Evolutionary conservation across 2,113 vertebrate species (phyloP).

Genomic region (Pica pica): DNA sequence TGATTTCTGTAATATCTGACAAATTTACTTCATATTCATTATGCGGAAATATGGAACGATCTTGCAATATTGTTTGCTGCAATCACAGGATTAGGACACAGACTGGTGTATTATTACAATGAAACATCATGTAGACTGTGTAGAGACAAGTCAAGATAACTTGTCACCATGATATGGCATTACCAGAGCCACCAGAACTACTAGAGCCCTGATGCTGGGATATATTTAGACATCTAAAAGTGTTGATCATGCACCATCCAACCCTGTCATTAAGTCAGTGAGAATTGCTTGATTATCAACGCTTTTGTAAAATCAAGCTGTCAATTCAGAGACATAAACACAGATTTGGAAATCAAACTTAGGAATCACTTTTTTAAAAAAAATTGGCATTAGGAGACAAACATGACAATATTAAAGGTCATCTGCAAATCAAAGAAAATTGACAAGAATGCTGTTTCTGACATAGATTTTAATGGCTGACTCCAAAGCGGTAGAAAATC

Average conservation of each 20-base stretch:
- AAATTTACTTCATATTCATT: background rate
- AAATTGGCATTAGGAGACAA: background rate
- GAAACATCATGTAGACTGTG: background rate
- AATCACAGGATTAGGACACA: background rate
- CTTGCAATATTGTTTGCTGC: background rate
- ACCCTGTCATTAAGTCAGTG: background rate
- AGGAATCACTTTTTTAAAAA: fast-evolving
- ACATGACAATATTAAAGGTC: background rate
- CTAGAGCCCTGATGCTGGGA: background rate
- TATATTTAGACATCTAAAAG: background rate
- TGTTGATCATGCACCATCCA: background rate
- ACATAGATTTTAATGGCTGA: background rate
- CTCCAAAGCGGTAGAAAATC: background rate
- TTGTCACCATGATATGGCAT: background rate
- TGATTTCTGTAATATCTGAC: background rate
- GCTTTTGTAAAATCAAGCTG: background rate
- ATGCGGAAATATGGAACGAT: background rate
- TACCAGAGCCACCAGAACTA: background rate
- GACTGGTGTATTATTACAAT: background rate
- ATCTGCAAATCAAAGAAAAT: background rate
- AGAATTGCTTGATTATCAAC: background rate
- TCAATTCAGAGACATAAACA: background rate
- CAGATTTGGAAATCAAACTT: background rate
- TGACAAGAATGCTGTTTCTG: background rate
- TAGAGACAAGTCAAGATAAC: background rate